Evolutionary conservation across 2,888 invertebrate species (phyloP).

Genomic region (Antheraea assamensis): DNA sequence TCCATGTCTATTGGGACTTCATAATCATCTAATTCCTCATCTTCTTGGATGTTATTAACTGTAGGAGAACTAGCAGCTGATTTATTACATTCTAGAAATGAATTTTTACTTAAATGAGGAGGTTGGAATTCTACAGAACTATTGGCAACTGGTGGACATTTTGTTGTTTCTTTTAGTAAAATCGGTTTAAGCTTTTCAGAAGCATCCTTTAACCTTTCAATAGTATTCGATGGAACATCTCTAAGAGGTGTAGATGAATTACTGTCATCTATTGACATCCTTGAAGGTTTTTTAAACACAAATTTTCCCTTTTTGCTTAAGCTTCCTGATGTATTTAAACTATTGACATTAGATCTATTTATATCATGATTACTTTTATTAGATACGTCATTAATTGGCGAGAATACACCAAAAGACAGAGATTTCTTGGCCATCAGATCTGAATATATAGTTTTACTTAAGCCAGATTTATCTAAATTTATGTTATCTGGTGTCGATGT

Average conservation of each 20-base stretch:
- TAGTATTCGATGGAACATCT: constrained; percentile 61
- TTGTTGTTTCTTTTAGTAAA: constrained; percentile 43
- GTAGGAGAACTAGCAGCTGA: constrained; percentile 45
- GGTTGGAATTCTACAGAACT: constrained; percentile 74
- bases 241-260: constrained; percentile 43
- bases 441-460: constrained; percentile 54
- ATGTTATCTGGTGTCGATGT: constrained; percentile 61
- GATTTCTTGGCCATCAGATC: constrained; percentile 55
- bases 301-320: constrained; percentile 65
- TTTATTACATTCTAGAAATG: constrained; percentile 48
- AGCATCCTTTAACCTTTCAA: constrained; percentile 62
- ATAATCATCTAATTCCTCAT: constrained; percentile 47
- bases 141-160: constrained; percentile 48
- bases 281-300: constrained; percentile 70
- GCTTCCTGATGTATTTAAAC: constrained; percentile 42
- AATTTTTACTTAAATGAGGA: constrained; percentile 54
- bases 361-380: constrained; percentile 41
- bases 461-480: constrained; percentile 42
- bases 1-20: constrained; percentile 55
- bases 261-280: constrained; percentile 46
- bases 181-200: constrained; percentile 66
- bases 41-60: constrained; percentile 29
- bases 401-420: constrained; percentile 55
- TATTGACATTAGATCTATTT: constrained; percentile 45
- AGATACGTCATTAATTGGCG: constrained; percentile 44